Conservation (phyloP, 1,140 invertebrate genomes). For the Berghia stephanieae region DNA sequence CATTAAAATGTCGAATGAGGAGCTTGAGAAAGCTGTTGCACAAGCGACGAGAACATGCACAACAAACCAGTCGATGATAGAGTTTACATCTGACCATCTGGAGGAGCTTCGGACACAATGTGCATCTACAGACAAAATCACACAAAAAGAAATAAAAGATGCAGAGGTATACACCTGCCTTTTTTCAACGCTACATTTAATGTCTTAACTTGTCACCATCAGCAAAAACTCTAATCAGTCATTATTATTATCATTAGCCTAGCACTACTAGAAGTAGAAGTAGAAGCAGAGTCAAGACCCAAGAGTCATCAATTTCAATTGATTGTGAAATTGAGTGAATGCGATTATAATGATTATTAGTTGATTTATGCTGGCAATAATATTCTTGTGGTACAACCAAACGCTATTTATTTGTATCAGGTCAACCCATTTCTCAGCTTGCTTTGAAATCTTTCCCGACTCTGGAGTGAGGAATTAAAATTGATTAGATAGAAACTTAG, state of each 20-base stretch:
- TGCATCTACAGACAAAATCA: slow-evolving; percentile 88
- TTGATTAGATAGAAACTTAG: too few relatives aligned
- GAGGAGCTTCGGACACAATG: slow-evolving; percentile 91
- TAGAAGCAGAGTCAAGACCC: background rate
- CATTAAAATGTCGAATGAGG: slow-evolving; percentile 52
- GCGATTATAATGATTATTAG: background rate
- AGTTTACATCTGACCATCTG: slow-evolving; percentile 89
- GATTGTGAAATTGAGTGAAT: background rate
- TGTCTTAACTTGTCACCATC: too few relatives aligned
- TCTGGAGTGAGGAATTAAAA: too few relatives aligned
- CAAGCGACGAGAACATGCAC: slow-evolving; percentile 61
- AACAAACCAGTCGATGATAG: slow-evolving; percentile 89
- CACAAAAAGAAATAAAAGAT: slow-evolving; percentile 93
- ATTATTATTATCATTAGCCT: background rate
- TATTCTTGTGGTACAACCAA: too few relatives aligned
- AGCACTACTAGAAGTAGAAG: background rate
- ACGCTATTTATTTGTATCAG: too few relatives aligned
- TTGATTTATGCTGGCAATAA: too few relatives aligned
- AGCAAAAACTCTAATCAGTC: too few relatives aligned
- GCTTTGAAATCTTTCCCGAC: too few relatives aligned
- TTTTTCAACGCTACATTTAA: too few relatives aligned
- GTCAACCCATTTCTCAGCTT: too few relatives aligned
- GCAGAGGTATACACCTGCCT: slow-evolving; percentile 79
- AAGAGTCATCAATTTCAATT: background rate
- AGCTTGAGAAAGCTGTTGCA: slow-evolving; percentile 52